Conservation (phyloP, 2,113 vertebrate genomes). For the Diglossa brunneiventris region DNA sequence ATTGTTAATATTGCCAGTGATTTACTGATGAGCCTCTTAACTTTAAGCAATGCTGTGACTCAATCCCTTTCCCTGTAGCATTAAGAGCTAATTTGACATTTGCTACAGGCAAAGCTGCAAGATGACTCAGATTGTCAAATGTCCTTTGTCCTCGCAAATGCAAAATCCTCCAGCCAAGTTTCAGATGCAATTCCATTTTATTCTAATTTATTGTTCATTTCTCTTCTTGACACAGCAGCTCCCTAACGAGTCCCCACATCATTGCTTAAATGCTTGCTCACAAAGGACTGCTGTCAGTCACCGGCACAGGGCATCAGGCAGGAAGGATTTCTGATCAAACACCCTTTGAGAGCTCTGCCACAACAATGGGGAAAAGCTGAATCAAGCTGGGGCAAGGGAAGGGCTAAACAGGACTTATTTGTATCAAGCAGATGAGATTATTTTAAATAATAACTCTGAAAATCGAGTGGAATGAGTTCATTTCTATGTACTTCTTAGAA, state of each 20-base stretch:
- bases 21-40: constrained; percentile 47
- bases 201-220: constrained; percentile 58
- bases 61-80: constrained; percentile 56
- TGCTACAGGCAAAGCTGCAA: constrained; percentile 66
- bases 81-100: constrained; percentile 71
- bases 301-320: not conserved
- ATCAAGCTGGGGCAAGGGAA: not conserved
- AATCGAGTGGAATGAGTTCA: not conserved
- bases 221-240: constrained; percentile 31
- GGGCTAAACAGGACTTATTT: not conserved
- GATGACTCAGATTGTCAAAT: constrained; percentile 70
- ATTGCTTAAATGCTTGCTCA: not conserved
- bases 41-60: constrained; percentile 52
- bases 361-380: not conserved
- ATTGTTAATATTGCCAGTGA: constrained; percentile 62
- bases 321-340: constrained; percentile 8
- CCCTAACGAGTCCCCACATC: not conserved
- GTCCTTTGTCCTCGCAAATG: constrained; percentile 60
- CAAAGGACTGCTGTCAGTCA: constrained; percentile 26
- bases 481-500: not conserved
- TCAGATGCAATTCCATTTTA: constrained; percentile 47
- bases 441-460: not conserved
- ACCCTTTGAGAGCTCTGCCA: constrained; percentile 3
- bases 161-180: constrained; percentile 55
- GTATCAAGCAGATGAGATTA: not conserved